phyloP scores from a whole-genome alignment of 1,140 invertebrate genomes.

The Lineus longissimus region DNA sequence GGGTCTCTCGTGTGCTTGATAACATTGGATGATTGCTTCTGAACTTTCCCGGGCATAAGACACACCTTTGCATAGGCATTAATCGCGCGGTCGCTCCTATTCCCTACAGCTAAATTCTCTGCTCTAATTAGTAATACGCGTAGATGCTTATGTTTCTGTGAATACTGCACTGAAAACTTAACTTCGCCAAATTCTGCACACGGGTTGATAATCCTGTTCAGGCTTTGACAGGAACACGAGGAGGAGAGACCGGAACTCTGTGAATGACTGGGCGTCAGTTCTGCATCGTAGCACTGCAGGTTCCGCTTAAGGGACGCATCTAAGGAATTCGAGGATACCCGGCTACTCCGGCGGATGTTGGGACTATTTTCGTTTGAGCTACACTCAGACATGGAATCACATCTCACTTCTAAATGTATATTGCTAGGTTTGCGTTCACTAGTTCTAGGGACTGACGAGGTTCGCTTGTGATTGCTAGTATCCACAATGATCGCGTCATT shows the following conservation, averaged over 20 bases:
- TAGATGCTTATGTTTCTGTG: conserved; percentile 33
- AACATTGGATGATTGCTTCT: conserved; percentile 39
- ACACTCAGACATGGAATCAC: background rate
- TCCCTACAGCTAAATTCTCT: conserved; percentile 33
- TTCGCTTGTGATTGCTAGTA: background rate
- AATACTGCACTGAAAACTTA: conserved; percentile 46
- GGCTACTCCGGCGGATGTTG: too few species aligned
- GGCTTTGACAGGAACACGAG: conserved; percentile 2
- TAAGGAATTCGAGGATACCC: background rate
- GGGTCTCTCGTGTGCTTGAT: conserved; percentile 41
- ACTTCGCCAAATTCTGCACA: conserved; percentile 40
- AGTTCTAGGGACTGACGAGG: background rate
- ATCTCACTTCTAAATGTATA: background rate
- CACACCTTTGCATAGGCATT: conserved; percentile 36
- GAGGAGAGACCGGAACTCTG: background rate
- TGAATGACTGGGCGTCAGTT: background rate
- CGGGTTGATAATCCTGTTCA: background rate
- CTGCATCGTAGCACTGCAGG: background rate
- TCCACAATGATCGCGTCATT: background rate
- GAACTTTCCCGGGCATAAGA: conserved; percentile 45
- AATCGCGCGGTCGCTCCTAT: conserved; percentile 23
- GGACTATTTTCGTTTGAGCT: conserved; percentile 2
- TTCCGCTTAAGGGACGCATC: background rate
- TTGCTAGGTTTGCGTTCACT: background rate
- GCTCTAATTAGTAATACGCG: conserved; percentile 41